Base-by-base conservation (phyloP, 2,888 invertebrate genomes). In the Patella caerulea region DNA sequence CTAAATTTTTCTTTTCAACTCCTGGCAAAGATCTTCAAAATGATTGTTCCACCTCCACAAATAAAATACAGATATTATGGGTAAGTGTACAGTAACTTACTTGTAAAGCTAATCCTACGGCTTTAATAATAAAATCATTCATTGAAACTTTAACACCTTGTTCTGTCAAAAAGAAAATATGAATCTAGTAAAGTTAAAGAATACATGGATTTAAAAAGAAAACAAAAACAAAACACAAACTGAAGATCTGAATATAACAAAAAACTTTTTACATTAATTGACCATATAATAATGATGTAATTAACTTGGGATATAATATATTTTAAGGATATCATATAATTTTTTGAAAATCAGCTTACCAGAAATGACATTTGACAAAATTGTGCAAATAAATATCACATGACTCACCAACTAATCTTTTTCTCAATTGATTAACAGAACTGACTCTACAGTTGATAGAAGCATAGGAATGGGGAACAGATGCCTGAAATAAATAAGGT, bases 71-170 rank as follows among this genome's bases (percentile, higher is more conserved):
- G 7, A 45, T 45, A 9, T 45, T 34, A 34, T 34, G 34, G 45
- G 1, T 0, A 9, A 45, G 45, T 45, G 45, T 45, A 9, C 7
- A 52, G 71, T 17, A n/a, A 45, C 80, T 76, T 80, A 92, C 93
- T 85, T 93, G 90, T 59, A 95, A 91, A 2, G 94, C 93, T 24
- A 93, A 89, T n/a, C 94, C 94, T 54, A 93, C 93, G 19, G 94
- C 94, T 90, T 95, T 95, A 29, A 94, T 93, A 56, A 95, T 92
- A 83, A 95, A 94, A 89, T 95, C 95, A 90, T 95, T 95, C 14
- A 95, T 91, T 3, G 95, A 94, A 1, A 94, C 93, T 81, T 93
- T 93, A 52, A 93, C 88, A 45, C 93, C 93, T 19, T 93, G 92
- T 7, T 86, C 89, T 88, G 81, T 55, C 82, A 82, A 45, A 45